Evolutionary conservation across 2,888 invertebrate species (phyloP), one percentile per base, ranked within the genome.

Genomic region (Acronicta leporina): DNA sequence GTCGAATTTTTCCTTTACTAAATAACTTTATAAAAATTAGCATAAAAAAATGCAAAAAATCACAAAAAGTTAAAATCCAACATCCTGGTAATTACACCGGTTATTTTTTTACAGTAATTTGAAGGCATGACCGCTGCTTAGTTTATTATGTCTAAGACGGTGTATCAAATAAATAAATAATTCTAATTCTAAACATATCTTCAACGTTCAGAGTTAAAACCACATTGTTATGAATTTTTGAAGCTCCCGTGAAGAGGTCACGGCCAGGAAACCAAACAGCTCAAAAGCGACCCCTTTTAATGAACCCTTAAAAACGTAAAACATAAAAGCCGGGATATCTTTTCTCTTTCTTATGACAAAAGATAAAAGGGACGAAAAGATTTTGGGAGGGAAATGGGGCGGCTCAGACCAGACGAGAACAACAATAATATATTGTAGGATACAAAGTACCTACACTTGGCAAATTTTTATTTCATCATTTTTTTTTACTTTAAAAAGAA

Each of bases 231-330:
- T 42, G 20, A 59, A 57, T 51, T 42, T 20, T 33, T 0, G 10
- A 44, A 56, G 52, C 50, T 54, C 56, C n/a, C 56, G 42, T 47
- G 25, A 63, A 55, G 44, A 69, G 59, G 58, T 75, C 69, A 65
- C 20, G 69, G 67, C 49, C 75, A 68, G 51, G 51, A 70, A 71
- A 48, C 60, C 47, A 20, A 53, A 62, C 56, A 51, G 20, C 41
- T 38, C 57, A 51, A 65, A 53, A 43, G 64, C 54, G 68, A 60
- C 62, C 75, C 75, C 57, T 76, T 74, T 62, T 77, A 76, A 77
- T 72, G 75, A 75, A 67, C 61, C 47, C 75, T 77, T 41, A 16
- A 68, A 64, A 66, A 68, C 62, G 35, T 55, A 67, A 65, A 77
- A 69, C 61, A 63, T 72, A 67, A 77, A 77, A 74, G 65, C 49